Base-by-base conservation (phyloP, 2,888 invertebrate species). In the Diloba caeruleocephala region DNA sequence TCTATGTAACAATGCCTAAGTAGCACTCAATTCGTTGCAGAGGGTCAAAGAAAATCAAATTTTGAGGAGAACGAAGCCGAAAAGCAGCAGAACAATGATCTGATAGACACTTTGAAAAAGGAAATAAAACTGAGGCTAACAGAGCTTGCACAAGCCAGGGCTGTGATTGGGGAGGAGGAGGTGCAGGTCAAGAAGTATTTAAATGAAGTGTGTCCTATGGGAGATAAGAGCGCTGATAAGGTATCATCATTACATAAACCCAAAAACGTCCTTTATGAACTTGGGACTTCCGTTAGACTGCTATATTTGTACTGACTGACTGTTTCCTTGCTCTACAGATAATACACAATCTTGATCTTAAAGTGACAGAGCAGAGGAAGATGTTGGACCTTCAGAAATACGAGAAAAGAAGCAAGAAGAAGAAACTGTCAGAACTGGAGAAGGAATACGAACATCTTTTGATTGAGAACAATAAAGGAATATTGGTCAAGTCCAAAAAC, bases 21-120 rank as follows among this genome's bases (percentile, higher is more conserved):
- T n/a, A n/a, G n/a, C n/a, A n/a, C n/a, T n/a, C n/a, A n/a, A n/a
- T 50, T 49, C 2, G 10, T 55, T 61, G 0, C 76, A 97, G 97
- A 97, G 95, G 97, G 97, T 7, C 97, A 97, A 89, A 95, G 97
- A 71, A 97, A 97, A 76, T 97, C 97, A 0, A 95, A 96, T 55
- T 96, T 95, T 71, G 97, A 97, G 82, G 97, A 97, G 81, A 96
- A 96, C 84, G 96, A 97, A 76, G 95, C 95, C 3, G 96, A 96
- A 78, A 96, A 95, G 66, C 95, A 95, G 72, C 94, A 95, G 58
- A 96, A 97, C 80, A 92, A 94, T 50, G 96, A 97, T 48, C 95
- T 95, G 49, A 96, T 97, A 59, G 85, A 94, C 17, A 94, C 95
- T 2, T 83, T 97, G 15, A 97, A 97, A 84, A 96, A 96, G 73